Evolutionary conservation across 2,113 vertebrate genomes (phyloP).

Genomic region (Callaeas wilsoni): DNA sequence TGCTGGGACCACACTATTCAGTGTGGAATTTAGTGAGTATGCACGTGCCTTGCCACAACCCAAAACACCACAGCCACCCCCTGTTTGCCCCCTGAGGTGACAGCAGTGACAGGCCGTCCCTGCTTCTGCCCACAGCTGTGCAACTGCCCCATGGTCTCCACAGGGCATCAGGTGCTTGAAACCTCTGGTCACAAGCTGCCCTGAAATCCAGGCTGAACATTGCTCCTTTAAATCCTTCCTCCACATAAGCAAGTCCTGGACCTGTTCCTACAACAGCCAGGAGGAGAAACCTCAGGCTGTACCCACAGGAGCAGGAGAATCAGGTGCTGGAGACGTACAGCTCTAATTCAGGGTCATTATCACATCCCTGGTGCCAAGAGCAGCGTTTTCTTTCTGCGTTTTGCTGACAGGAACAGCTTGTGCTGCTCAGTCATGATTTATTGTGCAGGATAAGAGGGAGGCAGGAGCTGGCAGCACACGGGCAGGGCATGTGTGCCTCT

Average conservation of each 20-base stretch:
- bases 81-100: neutral
- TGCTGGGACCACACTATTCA: fast-evolving
- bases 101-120: neutral
- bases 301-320: neutral
- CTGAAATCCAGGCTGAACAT: neutral
- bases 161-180: neutral
- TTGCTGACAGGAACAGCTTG: constrained; percentile 48
- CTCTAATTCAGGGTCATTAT: constrained; percentile 50
- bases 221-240: neutral
- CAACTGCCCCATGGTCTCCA: neutral
- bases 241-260: neutral
- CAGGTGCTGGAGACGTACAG: neutral
- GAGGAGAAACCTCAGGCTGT: neutral
- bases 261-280: neutral
- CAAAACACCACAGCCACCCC: neutral
- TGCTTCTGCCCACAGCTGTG: neutral
- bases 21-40: neutral
- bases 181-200: neutral
- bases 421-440: constrained; percentile 42
- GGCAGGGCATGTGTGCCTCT: neutral
- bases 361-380: neutral
- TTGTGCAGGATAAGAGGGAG: neutral
- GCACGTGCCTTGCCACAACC: neutral
- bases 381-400: neutral
- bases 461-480: neutral